Base-by-base conservation (phyloP, 1,140 invertebrate species). In the Hylyphantes graminicola region DNA sequence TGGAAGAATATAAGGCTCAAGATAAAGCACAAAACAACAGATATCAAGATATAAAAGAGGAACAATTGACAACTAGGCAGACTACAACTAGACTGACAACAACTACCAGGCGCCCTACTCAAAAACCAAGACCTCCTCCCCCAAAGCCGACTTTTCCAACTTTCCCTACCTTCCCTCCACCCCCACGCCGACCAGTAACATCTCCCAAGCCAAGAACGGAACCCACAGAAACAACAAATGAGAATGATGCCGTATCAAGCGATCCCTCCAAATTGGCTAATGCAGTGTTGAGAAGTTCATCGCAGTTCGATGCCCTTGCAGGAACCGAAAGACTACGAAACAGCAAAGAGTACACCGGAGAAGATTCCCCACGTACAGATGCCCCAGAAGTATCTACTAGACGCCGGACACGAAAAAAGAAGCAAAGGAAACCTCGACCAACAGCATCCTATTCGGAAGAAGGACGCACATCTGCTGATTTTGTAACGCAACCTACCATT, bases 121-220 rank as follows among this genome's bases (percentile, higher is more conserved):
- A 59, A 10, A 75, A 65, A 54, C 59, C 59, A n/a, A 75, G 50
- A 15, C 81, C 72, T n/a, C 63, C 55, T 19, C 82, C 82, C 0
- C 80, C 80, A 55, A 85, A 54, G 54, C 82, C 82, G 11, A 85
- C 82, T 7, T 85, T 85, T 54, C 82, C 82, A 21, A 21, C 82
- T 21, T 85, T 85, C 74, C 82, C 82, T 15, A 85, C 82, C 13
- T 85, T 85, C 50, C 82, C 82, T 2, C 82, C 82, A 12, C 82
- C 82, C 9, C 82, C 82, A 19, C 17, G 65, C 6, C 61, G 82
- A 53, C 70, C 80, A 35, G 35, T 68, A 7, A 76, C 82, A 12
- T 13, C 82, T n/a, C 82, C 80, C 15, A 54, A 35, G 12, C 51
- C 80, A 6, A 65, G 21, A 74, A 64, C 48, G 10, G 61, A 65